Evolutionary conservation across 2,797 vertebrate genomes (phyloP).

Genomic region (Emydoidea blandingii): DNA sequence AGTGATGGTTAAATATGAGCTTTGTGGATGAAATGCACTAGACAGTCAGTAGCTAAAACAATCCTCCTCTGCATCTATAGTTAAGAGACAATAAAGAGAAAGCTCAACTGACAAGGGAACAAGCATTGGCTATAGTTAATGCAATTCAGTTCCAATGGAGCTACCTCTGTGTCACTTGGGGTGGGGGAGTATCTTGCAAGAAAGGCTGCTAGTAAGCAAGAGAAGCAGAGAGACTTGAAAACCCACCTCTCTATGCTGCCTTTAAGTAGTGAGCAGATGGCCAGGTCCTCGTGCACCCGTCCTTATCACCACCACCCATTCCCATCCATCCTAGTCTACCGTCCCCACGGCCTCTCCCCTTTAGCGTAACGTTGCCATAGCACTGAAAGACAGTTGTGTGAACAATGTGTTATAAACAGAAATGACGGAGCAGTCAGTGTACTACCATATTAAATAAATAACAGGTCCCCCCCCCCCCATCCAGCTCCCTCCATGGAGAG

Average conservation of each 20-base stretch:
- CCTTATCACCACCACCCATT: background rate
- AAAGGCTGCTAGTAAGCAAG: background rate
- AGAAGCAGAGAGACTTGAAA: background rate
- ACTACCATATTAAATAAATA: background rate
- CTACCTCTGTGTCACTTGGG: background rate
- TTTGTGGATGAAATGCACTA: background rate
- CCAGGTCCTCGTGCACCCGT: background rate
- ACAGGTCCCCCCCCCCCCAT: too few relatives aligned
- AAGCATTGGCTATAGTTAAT: background rate
- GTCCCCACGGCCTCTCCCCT: background rate
- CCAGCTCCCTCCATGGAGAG: fast-evolving
- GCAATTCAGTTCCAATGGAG: background rate
- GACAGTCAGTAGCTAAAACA: background rate
- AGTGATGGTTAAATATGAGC: background rate
- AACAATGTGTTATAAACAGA: background rate
- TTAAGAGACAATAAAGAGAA: background rate
- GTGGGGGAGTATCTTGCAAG: background rate
- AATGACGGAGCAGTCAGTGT: background rate
- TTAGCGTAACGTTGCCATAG: background rate
- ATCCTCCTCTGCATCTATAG: background rate
- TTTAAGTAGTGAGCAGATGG: background rate
- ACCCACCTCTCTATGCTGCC: conserved; percentile 41
- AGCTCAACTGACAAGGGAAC: background rate
- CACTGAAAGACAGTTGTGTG: conserved; percentile 29
- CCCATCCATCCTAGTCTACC: conserved; percentile 20